phyloP scores from a whole-genome alignment of 2,888 invertebrate genomes.

The Sinopyrophorus schimmeli region DNA sequence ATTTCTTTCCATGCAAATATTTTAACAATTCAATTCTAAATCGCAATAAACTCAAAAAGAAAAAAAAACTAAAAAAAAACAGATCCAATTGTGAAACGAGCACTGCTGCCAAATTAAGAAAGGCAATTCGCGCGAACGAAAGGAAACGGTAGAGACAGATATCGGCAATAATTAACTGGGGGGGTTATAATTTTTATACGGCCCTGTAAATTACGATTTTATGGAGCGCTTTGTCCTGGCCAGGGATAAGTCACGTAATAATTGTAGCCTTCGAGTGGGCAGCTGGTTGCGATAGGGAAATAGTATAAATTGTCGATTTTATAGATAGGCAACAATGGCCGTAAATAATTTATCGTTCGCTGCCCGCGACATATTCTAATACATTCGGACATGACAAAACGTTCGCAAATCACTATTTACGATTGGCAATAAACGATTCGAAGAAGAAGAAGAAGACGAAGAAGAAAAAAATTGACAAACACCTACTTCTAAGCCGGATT shows the following conservation, averaged over 20 bases:
- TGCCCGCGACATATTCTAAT: constrained; percentile 7
- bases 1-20: no score
- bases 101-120: no score
- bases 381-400: constrained; percentile 4
- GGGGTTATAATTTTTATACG: constrained; percentile 34
- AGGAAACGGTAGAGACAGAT: no score
- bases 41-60: no score
- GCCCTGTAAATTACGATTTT: constrained; percentile 37
- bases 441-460: neutral
- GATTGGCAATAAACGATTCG: neutral
- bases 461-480: neutral
- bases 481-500: no score
- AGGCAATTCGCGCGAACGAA: no score
- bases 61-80: no score
- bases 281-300: constrained; percentile 27
- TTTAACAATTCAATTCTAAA: no score
- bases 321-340: constrained; percentile 22
- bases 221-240: constrained; percentile 28
- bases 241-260: constrained; percentile 24
- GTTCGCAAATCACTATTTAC: neutral
- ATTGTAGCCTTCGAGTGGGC: constrained; percentile 23
- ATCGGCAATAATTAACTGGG: constrained; percentile 34
- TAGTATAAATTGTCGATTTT: constrained; percentile 32
- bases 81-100: no score
- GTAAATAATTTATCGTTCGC: constrained; percentile 24